Base-by-base conservation (phyloP, 35 echinoderm and acorn worm species). In the Lytechinus variegatus region DNA sequence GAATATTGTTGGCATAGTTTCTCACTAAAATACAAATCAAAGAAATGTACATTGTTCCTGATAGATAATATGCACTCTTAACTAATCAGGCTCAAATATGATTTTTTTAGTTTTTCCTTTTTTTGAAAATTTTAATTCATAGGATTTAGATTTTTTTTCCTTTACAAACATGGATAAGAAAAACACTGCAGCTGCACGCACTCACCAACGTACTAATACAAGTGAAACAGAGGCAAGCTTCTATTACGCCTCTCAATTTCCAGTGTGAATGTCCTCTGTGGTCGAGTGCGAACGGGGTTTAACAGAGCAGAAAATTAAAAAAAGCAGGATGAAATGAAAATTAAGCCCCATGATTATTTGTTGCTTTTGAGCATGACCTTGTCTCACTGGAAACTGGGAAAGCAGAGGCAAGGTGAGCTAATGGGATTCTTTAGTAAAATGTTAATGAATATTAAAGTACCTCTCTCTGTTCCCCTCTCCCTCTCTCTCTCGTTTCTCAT, bases 291-390 rank as follows among this genome's bases (percentile, higher is more conserved):
- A 0, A 21, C 12, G 21, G 16, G 14, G 61, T 71, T 13, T 21
- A 71, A 71, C 61, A 71, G 61, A 71, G 61, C 61, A 71, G 61
- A 71, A 71, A 71, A 71, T 71, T 71, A 71, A 71, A 71, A 71
- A 71, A 71, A 71, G 61, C 14, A 71, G 0, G 61, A 71, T 71
- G 61, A 71, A 71, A 71, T 71, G 61, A 71, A 71, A 71, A 71
- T 71, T 71, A 71, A 71, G 61, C 61, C 24, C 5, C 5, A 71
- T 71, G 61, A 13, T 71, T 71, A 71, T 71, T 71, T 71, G 61
- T 71, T 71, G 16, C 61, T 19, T 71, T 71, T 71, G 61, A 71
- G 61, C 12, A 14, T 71, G 61, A 71, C 61, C 61, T 71, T 71
- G 61, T 71, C 12, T 6, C 14, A 71, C 61, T 71, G 16, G 14